These are phyloP conservation scores for Ammodytes marinus DNA, from an alignment of 2,113 vertebrate species.

Conservation along the genomic window DNA sequence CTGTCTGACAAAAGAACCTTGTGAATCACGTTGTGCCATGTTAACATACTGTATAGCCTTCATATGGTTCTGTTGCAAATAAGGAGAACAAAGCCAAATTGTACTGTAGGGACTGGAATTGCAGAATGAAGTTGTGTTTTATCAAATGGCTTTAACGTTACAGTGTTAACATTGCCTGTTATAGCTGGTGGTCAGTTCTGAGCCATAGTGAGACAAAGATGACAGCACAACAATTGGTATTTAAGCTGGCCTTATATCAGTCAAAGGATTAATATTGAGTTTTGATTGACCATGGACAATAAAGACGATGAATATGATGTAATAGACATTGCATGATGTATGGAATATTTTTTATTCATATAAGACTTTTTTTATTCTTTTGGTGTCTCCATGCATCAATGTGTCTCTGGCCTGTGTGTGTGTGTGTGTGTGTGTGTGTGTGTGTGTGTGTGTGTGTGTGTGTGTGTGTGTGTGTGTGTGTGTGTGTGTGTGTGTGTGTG, in stretches of 20 bases:
- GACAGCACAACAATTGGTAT: not conserved
- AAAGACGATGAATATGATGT: not conserved
- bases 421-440: not conserved
- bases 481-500: not conserved
- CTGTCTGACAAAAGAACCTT: conserved; percentile 72
- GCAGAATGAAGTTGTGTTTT: conserved; percentile 34
- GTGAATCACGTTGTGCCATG: conserved; percentile 75
- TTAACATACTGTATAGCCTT: conserved; percentile 74
- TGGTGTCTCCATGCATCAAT: not conserved
- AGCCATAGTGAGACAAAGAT: not conserved
- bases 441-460: conserved; percentile 20
- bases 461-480: not conserved
- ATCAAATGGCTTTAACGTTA: conserved; percentile 15
- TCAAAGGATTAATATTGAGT: not conserved
- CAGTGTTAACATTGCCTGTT: not conserved
- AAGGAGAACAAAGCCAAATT: conserved; percentile 61
- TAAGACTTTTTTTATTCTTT: not conserved
- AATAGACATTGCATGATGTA: not conserved
- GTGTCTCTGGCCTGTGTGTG: conserved; percentile 6
- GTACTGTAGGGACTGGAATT: not conserved
- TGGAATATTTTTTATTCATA: not conserved
- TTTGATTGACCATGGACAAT: not conserved
- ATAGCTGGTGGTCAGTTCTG: not conserved
- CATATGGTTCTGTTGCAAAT: conserved; percentile 71
- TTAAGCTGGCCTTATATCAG: not conserved